Evolutionary conservation across 2,113 vertebrate genomes (phyloP), one percentile per base, ranked within the genome.

Genomic region (Dendrocopos noguchii): DNA sequence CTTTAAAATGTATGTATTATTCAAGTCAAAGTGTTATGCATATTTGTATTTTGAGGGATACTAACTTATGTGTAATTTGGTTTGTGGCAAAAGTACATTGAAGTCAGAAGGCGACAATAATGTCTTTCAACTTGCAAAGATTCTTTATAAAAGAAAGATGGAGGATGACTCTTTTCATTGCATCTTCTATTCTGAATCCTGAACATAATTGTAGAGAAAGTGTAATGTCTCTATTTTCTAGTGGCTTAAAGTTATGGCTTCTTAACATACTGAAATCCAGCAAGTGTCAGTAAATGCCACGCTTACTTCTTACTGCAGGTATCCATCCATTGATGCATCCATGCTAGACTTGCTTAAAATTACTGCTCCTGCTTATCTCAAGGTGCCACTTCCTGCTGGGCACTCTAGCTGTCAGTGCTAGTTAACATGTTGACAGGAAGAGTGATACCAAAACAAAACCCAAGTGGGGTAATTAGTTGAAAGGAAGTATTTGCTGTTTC

Each of bases 211-310:
- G 10, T 24, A 76, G 31, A 10, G 13, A 21, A 19, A 65, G 25
- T 10, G 9, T 7, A 71, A 34, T 16, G 4, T 76, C 18, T 81
- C 24, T 1, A 31, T 59, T 87, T 81, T 64, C 52, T 78, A 75
- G 27, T 52, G 61, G 25, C 42, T 91, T 95, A 55, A 59, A 77
- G 19, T 64, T 63, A 36, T 7, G 7, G 9, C 5, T 50, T 66
- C 64, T 77, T 53, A 75, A 84, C 81, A 79, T 47, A 31, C 14
- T 68, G 78, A 31, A 29, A 12, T 87, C 74, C 25, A 31, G 44
- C 0, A 0, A 28, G 7, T 81, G 29, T 28, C 60, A 60, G 27
- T 93, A 61, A 7, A 21, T 4, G 5, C 7, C 64, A 20, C n/a
- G 5, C 34, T 77, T 46, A 22, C 4, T 83, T 79, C 63, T 39